Conservation (phyloP, 2,113 vertebrate genomes). For the Hystrix brachyura region DNA sequence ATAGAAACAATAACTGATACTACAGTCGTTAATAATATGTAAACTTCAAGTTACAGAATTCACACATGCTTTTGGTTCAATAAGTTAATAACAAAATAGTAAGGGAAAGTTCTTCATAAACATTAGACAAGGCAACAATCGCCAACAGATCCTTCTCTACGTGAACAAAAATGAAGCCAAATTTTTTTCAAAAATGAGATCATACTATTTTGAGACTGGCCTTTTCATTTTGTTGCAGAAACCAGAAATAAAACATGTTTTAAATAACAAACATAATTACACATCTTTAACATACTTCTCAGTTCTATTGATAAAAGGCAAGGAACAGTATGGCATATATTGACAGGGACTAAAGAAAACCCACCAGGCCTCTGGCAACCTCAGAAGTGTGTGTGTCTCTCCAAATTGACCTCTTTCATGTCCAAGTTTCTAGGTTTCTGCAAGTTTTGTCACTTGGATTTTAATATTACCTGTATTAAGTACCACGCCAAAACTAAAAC, state of each 20-base stretch:
- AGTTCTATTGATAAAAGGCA: slow-evolving; percentile 20
- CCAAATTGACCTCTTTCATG: background rate
- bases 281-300: background rate
- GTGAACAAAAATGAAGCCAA: background rate
- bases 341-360: background rate
- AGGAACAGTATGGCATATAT: background rate
- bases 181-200: background rate
- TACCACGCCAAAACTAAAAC: background rate
- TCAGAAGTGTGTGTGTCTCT: accelerated
- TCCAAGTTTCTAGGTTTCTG: background rate
- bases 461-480: background rate
- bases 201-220: slow-evolving; percentile 17
- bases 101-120: slow-evolving; percentile 15
- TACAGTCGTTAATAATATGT: background rate
- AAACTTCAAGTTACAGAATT: background rate
- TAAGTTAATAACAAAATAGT: background rate
- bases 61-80: background rate
- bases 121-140: background rate
- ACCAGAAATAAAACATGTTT: background rate
- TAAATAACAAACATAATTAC: background rate
- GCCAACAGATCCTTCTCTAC: background rate
- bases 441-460: background rate
- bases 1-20: background rate
- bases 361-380: background rate
- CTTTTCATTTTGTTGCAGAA: background rate